These are phyloP conservation scores for Kryptolebias ocellatus DNA, from an alignment of 2,797 vertebrate species.

Conservation along the genomic window DNA sequence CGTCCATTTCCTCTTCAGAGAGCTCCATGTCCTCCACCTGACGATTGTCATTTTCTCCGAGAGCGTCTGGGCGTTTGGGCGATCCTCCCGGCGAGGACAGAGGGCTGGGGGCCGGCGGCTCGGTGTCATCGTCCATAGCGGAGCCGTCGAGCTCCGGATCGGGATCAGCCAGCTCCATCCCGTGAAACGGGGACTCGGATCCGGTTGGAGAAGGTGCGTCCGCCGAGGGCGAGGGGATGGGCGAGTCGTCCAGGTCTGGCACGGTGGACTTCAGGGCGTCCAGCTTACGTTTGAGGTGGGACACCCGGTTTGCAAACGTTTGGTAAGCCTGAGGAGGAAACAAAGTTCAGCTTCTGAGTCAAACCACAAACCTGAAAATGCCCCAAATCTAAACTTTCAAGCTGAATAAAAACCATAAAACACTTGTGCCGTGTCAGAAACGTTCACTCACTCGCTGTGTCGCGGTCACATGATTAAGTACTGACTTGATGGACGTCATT, in stretches of 20 bases:
- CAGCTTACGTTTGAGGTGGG: slow-evolving; percentile 96
- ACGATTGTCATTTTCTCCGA: slow-evolving; percentile 85
- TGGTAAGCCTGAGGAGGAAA: slow-evolving; percentile 89
- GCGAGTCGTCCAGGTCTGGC: slow-evolving; percentile 94
- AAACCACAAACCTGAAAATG: too few species aligned
- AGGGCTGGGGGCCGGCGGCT: slow-evolving; percentile 78
- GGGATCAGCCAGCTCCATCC: slow-evolving; percentile 68
- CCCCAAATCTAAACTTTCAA: too few species aligned
- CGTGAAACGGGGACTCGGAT: slow-evolving; percentile 94
- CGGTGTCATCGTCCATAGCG: slow-evolving; percentile 80
- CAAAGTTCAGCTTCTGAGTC: neutral
- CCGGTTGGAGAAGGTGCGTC: slow-evolving; percentile 95
- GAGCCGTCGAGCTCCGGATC: slow-evolving; percentile 77
- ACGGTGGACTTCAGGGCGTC: slow-evolving; percentile 90
- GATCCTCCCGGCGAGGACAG: slow-evolving; percentile 77
- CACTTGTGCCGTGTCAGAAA: too few species aligned
- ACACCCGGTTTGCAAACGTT: slow-evolving; percentile 95
- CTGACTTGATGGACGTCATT: too few species aligned
- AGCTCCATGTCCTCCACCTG: slow-evolving; percentile 98
- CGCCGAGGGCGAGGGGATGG: slow-evolving; percentile 93
- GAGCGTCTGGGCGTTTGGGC: slow-evolving; percentile 35
- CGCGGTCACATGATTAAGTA: too few species aligned
- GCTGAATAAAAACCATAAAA: too few species aligned
- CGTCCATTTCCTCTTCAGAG: slow-evolving; percentile 87
- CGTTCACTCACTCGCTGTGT: too few species aligned